Percentiles rank a stretch among this genome's conserved stretches.
These are phyloP conservation scores for Coracopsis vasa DNA, from an alignment of 2,113 vertebrate genomes.

Conservation along the genomic window DNA sequence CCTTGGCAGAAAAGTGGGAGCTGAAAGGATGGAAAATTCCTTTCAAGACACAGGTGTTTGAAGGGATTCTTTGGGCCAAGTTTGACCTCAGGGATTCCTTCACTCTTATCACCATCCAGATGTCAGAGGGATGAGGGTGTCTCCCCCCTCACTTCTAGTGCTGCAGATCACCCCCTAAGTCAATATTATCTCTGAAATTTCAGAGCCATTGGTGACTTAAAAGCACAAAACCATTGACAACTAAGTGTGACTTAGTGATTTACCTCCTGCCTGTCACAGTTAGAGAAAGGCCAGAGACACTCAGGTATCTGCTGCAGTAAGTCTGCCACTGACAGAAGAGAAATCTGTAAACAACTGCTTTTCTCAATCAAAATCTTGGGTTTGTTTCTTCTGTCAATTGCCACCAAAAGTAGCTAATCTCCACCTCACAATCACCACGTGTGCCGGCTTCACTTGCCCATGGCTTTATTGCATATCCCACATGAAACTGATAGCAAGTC, in stretches of 20 bases:
- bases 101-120: neutral
- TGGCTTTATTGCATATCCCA: neutral
- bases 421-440: neutral
- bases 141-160: neutral
- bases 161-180: constrained; percentile 1
- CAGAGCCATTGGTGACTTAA: constrained; percentile 20
- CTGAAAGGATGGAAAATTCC: constrained; percentile 62
- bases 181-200: constrained; percentile 40
- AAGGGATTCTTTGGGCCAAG: constrained; percentile 27
- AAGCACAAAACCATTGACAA: constrained; percentile 31
- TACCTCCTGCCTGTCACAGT: neutral
- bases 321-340: neutral
- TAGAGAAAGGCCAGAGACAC: neutral
- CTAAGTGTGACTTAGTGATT: constrained; percentile 26
- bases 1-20: constrained; percentile 37
- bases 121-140: neutral
- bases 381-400: neutral
- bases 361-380: neutral
- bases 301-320: constrained; percentile 13
- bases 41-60: constrained; percentile 43
- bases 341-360: neutral
- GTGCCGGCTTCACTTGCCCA: neutral
- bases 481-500: neutral
- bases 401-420: neutral
- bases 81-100: constrained; percentile 48